Percentiles rank a stretch among this genome's conserved stretches.
These are phyloP conservation scores for Hofmannophila pseudospretella DNA, from an alignment of 2,888 invertebrate genomes.

Conservation along the genomic window DNA sequence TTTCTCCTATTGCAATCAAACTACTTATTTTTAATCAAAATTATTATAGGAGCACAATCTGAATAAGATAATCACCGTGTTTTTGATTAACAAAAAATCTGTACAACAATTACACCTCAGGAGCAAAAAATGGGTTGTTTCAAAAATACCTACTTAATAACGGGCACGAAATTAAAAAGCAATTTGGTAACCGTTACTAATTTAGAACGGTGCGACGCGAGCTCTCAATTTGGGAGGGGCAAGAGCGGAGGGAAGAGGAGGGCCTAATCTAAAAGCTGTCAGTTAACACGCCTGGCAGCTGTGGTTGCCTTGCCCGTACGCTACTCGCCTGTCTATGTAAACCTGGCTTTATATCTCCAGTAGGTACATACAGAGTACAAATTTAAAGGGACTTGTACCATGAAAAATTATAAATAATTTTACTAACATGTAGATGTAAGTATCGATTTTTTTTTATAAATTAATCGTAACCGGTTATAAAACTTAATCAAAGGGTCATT, in stretches of 20 bases:
- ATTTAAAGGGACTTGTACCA: too few species aligned
- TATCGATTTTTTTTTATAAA: too few species aligned
- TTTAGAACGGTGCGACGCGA: slow-evolving; percentile 61
- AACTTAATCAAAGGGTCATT: not conserved
- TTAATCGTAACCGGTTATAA: not conserved
- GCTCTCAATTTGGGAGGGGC: slow-evolving; percentile 68
- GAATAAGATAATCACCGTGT: not conserved
- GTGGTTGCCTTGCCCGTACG: slow-evolving; percentile 33
- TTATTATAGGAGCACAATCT: too few species aligned
- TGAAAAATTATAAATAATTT: too few species aligned
- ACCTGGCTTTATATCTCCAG: slow-evolving; percentile 38
- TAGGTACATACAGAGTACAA: too few species aligned
- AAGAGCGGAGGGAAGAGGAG: slow-evolving; percentile 36
- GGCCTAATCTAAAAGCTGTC: slow-evolving; percentile 75
- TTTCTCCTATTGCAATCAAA: too few species aligned
- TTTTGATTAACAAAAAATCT: slow-evolving; percentile 13
- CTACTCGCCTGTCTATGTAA: slow-evolving; percentile 30
- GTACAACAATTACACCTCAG: slow-evolving; percentile 14
- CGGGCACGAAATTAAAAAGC: slow-evolving; percentile 70
- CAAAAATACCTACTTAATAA: slow-evolving; percentile 58
- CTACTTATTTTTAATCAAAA: too few species aligned
- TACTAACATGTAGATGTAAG: too few species aligned
- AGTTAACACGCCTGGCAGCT: slow-evolving; percentile 64
- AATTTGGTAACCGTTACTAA: slow-evolving; percentile 76
- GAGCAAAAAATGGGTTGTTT: slow-evolving; percentile 30